phyloP scores from a whole-genome alignment of 2,888 invertebrate species.

The Cyrtodaria siliqua region DNA sequence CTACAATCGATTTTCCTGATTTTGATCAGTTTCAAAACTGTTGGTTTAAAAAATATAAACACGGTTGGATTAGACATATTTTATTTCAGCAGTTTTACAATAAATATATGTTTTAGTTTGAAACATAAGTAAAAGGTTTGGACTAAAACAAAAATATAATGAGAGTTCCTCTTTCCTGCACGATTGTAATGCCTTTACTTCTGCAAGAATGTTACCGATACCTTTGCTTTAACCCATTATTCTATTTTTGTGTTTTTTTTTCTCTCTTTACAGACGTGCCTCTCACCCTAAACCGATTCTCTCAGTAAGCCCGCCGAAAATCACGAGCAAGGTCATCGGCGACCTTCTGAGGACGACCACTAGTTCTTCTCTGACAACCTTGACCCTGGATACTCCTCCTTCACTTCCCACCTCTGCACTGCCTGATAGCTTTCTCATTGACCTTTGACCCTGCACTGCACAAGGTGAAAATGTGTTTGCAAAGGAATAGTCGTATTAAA shows the following conservation, averaged over 20 bases:
- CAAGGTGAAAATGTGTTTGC: constrained; percentile 40
- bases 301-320: constrained; percentile 74
- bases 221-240: too few relatives aligned
- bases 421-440: constrained; percentile 59
- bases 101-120: too few relatives aligned
- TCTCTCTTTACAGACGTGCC: constrained; percentile 65
- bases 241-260: constrained; percentile 7
- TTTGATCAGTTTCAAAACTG: too few relatives aligned
- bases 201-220: too few relatives aligned
- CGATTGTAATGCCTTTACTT: too few relatives aligned
- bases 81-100: too few relatives aligned
- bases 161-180: too few relatives aligned
- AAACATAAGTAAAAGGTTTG: too few relatives aligned
- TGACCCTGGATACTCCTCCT: constrained; percentile 43
- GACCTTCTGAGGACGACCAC: constrained; percentile 69
- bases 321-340: constrained; percentile 76
- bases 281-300: constrained; percentile 71
- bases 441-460: constrained; percentile 38
- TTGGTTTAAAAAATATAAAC: too few relatives aligned
- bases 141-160: too few relatives aligned
- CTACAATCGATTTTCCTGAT: too few relatives aligned
- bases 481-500: constrained; percentile 4
- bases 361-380: constrained; percentile 33
- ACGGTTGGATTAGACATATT: too few relatives aligned
- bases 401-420: constrained; percentile 55